Conservation (phyloP, 2,797 vertebrate species). For the Epinephelus awoara region DNA sequence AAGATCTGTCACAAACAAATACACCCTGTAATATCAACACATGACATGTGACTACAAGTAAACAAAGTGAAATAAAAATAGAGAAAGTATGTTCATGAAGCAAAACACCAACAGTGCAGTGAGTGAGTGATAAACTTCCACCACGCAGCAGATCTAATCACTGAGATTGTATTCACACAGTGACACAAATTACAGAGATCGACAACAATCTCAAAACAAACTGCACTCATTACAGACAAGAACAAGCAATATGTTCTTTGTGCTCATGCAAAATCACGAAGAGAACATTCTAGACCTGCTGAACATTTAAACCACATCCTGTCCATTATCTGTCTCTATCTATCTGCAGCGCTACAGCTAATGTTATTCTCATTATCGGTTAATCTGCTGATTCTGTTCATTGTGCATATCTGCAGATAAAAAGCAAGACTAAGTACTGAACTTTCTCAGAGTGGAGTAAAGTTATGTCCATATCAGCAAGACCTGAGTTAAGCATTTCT, state of each 20-base stretch:
- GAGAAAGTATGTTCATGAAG: not conserved
- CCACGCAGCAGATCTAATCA: not conserved
- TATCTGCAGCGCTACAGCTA: not conserved
- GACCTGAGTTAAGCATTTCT: not conserved
- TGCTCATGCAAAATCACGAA: not conserved
- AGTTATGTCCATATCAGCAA: conserved; percentile 1
- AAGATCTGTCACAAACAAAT: conserved; percentile 1
- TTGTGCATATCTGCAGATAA: not conserved
- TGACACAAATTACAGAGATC: not conserved
- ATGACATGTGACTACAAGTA: not conserved
- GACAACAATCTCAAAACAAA: conserved; percentile 2
- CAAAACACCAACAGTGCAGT: not conserved
- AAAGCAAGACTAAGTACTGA: not conserved
- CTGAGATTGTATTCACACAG: not conserved
- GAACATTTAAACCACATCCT: not conserved
- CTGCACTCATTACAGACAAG: not conserved
- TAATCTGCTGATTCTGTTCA: not conserved
- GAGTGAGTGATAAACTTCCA: not conserved
- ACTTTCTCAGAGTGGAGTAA: not conserved
- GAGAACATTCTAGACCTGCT: not conserved
- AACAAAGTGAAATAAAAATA: not conserved
- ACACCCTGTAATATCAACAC: not conserved
- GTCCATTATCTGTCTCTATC: too few species aligned
- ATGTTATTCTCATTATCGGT: not conserved
- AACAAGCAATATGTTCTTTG: not conserved